Evolutionary conservation across 2,888 invertebrate genomes (phyloP).

Genomic region (Branchipolynoe longqiensis): DNA sequence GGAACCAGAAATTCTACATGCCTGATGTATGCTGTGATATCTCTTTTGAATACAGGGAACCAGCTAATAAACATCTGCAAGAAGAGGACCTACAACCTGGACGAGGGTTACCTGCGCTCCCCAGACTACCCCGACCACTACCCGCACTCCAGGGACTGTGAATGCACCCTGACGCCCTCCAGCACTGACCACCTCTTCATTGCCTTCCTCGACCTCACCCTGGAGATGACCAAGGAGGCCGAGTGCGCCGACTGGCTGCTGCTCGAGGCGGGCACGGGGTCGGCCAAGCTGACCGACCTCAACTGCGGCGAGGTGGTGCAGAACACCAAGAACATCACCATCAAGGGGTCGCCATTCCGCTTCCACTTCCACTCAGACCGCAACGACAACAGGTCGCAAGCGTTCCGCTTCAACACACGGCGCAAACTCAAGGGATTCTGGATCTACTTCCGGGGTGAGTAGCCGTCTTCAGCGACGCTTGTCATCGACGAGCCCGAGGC

Average conservation of each 20-base stretch:
- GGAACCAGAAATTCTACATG: no score
- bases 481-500: no score
- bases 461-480: background rate
- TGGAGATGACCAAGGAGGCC: slow-evolving; percentile 20
- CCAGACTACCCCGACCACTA: slow-evolving; percentile 53
- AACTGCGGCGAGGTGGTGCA: slow-evolving; percentile 45
- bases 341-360: background rate
- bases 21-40: no score
- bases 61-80: slow-evolving; percentile 19
- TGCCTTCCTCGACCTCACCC: slow-evolving; percentile 35
- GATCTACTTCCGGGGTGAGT: slow-evolving; percentile 45
- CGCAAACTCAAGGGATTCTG: slow-evolving; percentile 54
- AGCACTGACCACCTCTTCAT: slow-evolving; percentile 14
- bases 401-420: slow-evolving; percentile 28
- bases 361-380: slow-evolving; percentile 51
- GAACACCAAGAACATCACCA: slow-evolving; percentile 39
- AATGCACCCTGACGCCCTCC: background rate
- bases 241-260: slow-evolving; percentile 53
- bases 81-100: background rate
- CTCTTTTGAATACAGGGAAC: no score
- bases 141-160: slow-evolving; percentile 46
- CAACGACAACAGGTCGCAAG: slow-evolving; percentile 28
- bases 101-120: slow-evolving; percentile 20
- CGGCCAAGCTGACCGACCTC: background rate
- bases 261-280: slow-evolving; percentile 8